Conservation (phyloP, 2,888 invertebrate species). For the Andrena flavipes region DNA sequence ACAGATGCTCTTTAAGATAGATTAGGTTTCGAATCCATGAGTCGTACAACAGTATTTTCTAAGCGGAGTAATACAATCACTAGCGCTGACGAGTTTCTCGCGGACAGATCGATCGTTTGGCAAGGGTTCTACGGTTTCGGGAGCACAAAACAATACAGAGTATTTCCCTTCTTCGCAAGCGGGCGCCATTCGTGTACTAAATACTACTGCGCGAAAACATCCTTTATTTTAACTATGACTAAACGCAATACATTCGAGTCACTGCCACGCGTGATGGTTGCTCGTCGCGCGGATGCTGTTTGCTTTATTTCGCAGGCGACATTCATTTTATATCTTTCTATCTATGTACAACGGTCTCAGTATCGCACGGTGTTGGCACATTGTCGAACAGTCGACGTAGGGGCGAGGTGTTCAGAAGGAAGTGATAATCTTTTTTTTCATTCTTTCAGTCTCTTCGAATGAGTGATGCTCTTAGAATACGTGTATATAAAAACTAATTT, state of each 20-base stretch:
- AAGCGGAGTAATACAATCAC: constrained; percentile 16
- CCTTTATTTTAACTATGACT: constrained; percentile 51
- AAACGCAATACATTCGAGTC: constrained; percentile 60
- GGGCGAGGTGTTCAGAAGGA: constrained; percentile 16
- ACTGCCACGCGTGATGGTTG: constrained; percentile 18
- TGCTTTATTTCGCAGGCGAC: constrained; percentile 39
- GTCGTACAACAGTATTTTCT: constrained; percentile 25
- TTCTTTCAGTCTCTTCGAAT: constrained; percentile 8
- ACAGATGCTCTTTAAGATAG: constrained; percentile 53
- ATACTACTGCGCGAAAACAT: constrained; percentile 50
- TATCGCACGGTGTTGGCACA: constrained; percentile 58
- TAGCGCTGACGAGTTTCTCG: constrained; percentile 6
- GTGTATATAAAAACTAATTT: constrained; percentile 41
- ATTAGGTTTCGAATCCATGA: constrained; percentile 16
- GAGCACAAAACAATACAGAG: constrained; percentile 42
- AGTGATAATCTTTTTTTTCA: neutral
- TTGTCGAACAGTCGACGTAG: constrained; percentile 26
- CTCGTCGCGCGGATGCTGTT: constrained; percentile 23
- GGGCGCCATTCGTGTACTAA: constrained; percentile 42
- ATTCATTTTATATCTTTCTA: constrained; percentile 56
- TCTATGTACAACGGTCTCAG: constrained; percentile 40
- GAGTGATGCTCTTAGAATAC: constrained; percentile 27
- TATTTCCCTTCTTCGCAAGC: constrained; percentile 15
- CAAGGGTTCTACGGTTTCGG: constrained; percentile 15
- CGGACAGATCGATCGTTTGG: constrained; percentile 12